Evolutionary conservation across 2,888 invertebrate genomes (phyloP).

Genomic region (Gandaritis pyraliata): DNA sequence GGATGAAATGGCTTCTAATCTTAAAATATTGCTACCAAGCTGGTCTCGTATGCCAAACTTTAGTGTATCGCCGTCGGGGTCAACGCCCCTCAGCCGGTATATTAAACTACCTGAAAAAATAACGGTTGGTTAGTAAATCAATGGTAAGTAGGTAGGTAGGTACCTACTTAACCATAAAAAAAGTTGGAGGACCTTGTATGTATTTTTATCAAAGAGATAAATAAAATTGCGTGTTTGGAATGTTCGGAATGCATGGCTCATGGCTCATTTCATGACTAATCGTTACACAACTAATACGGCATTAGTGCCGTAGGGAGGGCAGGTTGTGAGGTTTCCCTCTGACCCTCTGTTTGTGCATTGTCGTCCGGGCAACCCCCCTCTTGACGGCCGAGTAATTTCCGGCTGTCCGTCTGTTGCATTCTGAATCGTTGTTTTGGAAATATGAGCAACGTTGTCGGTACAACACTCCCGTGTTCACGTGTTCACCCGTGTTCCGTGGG

Average conservation of each 20-base stretch:
- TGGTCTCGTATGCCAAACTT: constrained; percentile 93
- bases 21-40: constrained; percentile 92
- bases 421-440: constrained; percentile 44
- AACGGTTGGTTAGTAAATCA: constrained; percentile 21
- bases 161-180: too few relatives aligned
- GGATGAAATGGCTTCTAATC: constrained; percentile 91
- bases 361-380: constrained; percentile 70
- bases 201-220: too few relatives aligned
- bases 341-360: constrained; percentile 71
- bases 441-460: constrained; percentile 27
- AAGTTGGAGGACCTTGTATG: too few relatives aligned
- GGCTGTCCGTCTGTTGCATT: constrained; percentile 58
- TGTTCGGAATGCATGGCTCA: neutral
- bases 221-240: too few relatives aligned
- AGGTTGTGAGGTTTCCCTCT: constrained; percentile 66
- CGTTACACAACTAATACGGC: constrained; percentile 45
- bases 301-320: constrained; percentile 30
- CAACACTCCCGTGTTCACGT: too few relatives aligned
- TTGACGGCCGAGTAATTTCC: constrained; percentile 66
- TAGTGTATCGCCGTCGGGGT: constrained; percentile 93
- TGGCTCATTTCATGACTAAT: constrained; percentile 43
- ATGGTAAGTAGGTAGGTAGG: too few relatives aligned
- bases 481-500: constrained; percentile 9
- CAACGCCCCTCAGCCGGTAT: constrained; percentile 91
- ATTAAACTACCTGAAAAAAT: constrained; percentile 89